Evolutionary conservation across 2,797 vertebrate species (phyloP), one percentile per base, ranked within the genome.

Genomic region (Pseudochirops corinnae): DNA sequence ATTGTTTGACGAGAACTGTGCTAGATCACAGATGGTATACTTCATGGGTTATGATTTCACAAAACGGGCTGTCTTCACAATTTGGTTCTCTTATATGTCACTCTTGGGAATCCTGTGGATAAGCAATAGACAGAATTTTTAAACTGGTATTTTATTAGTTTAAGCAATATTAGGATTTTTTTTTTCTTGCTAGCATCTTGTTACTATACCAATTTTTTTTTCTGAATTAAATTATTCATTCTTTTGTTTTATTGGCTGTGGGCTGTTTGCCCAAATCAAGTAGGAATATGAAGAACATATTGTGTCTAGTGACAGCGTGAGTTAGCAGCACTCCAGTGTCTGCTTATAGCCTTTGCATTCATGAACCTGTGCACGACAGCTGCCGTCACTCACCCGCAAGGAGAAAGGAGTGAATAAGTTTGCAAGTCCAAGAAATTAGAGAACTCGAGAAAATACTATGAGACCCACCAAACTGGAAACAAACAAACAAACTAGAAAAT

Each of bases 21-120:
- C 92, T 95, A 13, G 94, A 16, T 96, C 14, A 0, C 97, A 97
- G 95, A 39, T 74, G 62, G 91, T 53, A n/a, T 52, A 0, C 82
- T 91, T 96, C 95, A 57, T 55, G 95, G 94, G 57, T 95, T 96
- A 62, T 4, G 28, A 33, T 91, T 94, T 97, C 96, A 91, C 93
- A 57, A 31, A 95, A 56, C 16, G 18, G 55, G 31, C 95, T 91
- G 29, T 91, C 93, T 96, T 93, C 90, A 94, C 91, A 46, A 1
- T 56, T 94, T 3, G 0, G 1, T 96, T 94, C 92, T 97, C 91
- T 95, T 97, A 0, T 29, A 9, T 93, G 90, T 97, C 39, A 21
- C 57, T 93, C 56, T 91, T 92, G 26, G 50, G 93, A 91, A 55
- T 93, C 90, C 92, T 92, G 56, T 50, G 91, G 56, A 33, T 46